Conservation (phyloP, 2,888 invertebrate species). For the Drosophila kambysellisi region DNA sequence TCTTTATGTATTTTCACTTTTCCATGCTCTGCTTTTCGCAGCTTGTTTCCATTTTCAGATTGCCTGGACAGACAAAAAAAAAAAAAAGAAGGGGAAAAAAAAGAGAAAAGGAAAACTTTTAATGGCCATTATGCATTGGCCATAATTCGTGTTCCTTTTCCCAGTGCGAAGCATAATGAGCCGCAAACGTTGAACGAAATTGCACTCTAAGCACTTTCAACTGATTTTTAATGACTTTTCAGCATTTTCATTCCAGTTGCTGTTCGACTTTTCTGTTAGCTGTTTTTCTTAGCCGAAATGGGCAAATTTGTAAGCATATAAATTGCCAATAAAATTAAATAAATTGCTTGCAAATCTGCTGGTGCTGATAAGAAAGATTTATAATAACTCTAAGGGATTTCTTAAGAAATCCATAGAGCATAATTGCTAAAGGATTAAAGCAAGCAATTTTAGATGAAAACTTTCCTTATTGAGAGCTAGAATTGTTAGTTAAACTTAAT, state of each 20-base stretch:
- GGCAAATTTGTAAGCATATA: conserved; percentile 24
- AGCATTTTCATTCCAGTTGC: conserved; percentile 21
- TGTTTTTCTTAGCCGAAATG: conserved; percentile 16
- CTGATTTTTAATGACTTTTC: conserved; percentile 73
- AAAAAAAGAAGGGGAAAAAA: conserved; percentile 16
- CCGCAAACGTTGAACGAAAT: conserved; percentile 62
- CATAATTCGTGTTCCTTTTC: conserved; percentile 67
- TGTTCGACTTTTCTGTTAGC: conserved; percentile 9
- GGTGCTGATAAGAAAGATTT: not conserved
- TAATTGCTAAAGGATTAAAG: not conserved
- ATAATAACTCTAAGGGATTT: no score
- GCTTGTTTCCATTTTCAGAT: conserved; percentile 49
- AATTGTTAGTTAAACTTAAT: no score
- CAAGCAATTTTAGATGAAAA: not conserved
- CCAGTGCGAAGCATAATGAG: conserved; percentile 55
- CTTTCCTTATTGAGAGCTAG: no score
- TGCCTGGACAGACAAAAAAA: conserved; percentile 42
- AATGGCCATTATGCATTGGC: conserved; percentile 78
- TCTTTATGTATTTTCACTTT: conserved; percentile 3
- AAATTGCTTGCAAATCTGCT: conserved; percentile 10
- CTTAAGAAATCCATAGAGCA: not conserved
- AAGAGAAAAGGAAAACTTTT: conserved; percentile 51
- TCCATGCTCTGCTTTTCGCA: conserved; percentile 10
- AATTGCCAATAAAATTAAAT: conserved; percentile 22
- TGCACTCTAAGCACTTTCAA: conserved; percentile 70